A percentile compares a stretch with the other conserved stretches of the same genome.
These are phyloP conservation scores for Zygogramma bicolorata DNA, from an alignment of 2,888 invertebrate species.

Conservation along the genomic window DNA sequence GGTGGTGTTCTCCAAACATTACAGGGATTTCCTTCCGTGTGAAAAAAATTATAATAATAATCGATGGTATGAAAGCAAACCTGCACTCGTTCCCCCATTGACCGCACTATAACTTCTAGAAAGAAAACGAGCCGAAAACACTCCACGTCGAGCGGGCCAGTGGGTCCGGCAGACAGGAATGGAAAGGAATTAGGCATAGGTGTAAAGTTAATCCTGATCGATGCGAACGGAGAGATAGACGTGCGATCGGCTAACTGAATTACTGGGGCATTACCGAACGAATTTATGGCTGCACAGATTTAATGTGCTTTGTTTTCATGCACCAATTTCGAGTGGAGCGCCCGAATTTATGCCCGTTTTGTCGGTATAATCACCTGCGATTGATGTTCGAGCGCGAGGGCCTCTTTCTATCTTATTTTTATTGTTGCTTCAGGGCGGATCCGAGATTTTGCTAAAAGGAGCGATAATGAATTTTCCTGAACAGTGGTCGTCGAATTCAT, in stretches of 20 bases:
- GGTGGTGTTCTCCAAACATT: no score
- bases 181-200: slow-evolving; percentile 48
- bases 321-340: slow-evolving; percentile 60
- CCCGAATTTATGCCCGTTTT: slow-evolving; percentile 59
- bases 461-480: no score
- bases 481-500: no score
- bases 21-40: no score
- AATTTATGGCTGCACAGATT: slow-evolving; percentile 63
- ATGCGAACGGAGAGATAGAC: slow-evolving; percentile 61
- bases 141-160: not conserved
- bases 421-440: no score
- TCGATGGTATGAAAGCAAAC: no score
- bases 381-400: slow-evolving; percentile 34
- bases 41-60: no score
- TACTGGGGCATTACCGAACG: slow-evolving; percentile 62
- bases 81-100: no score
- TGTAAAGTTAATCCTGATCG: slow-evolving; percentile 64
- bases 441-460: no score
- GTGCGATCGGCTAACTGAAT: slow-evolving; percentile 64
- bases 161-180: not conserved
- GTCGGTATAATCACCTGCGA: slow-evolving; percentile 51
- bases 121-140: slow-evolving; percentile 1
- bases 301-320: slow-evolving; percentile 61
- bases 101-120: not conserved
- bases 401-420: slow-evolving; percentile 42